Percentiles rank a stretch among this genome's conserved stretches.
phyloP scores from a whole-genome alignment of 2,888 invertebrate species.

The Drosophila gaucha region DNA sequence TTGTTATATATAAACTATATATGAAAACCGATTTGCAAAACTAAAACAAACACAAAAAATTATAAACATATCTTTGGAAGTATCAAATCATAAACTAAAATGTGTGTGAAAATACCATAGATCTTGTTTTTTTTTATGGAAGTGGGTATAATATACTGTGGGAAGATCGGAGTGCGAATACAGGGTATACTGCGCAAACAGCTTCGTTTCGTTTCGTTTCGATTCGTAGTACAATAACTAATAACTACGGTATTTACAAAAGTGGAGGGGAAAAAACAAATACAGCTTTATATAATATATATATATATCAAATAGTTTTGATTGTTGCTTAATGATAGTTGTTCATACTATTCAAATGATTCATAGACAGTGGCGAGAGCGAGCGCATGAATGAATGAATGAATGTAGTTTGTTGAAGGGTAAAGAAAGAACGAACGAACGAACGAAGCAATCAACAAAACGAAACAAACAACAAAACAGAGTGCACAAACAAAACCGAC shows the following conservation, averaged over 20 bases:
- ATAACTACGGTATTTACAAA: conserved; percentile 45
- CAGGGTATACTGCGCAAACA: conserved; percentile 5
- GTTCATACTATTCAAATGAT: conserved; percentile 34
- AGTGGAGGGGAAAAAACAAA: conserved; percentile 10
- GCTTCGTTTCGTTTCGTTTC: conserved; percentile 14
- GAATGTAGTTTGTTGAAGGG: conserved; percentile 3
- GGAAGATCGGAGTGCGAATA: conserved; percentile 41
- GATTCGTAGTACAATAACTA: conserved; percentile 12
- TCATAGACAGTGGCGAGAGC: conserved; percentile 42
- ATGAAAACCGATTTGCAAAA: conserved; percentile 43
- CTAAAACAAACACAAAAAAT: conserved; percentile 47
- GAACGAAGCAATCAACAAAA: conserved; percentile 46
- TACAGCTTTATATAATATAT: conserved; percentile 1
- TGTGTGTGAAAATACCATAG: conserved; percentile 36
- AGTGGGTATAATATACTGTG: conserved; percentile 18
- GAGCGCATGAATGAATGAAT: conserved; percentile 23
- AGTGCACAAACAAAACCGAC: conserved; percentile 37
- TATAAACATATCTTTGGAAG: conserved; percentile 75
- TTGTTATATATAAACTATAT: conserved; percentile 3
- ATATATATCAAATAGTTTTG: not conserved
- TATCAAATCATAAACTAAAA: conserved; percentile 71
- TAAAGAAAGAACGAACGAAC: conserved; percentile 17
- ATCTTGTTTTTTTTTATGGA: conserved; percentile 4
- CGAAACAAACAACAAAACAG: conserved; percentile 37
- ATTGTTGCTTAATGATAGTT: conserved; percentile 22